phyloP scores from a whole-genome alignment of 2,888 invertebrate species.

The Cremastobaeus sp. region DNA sequence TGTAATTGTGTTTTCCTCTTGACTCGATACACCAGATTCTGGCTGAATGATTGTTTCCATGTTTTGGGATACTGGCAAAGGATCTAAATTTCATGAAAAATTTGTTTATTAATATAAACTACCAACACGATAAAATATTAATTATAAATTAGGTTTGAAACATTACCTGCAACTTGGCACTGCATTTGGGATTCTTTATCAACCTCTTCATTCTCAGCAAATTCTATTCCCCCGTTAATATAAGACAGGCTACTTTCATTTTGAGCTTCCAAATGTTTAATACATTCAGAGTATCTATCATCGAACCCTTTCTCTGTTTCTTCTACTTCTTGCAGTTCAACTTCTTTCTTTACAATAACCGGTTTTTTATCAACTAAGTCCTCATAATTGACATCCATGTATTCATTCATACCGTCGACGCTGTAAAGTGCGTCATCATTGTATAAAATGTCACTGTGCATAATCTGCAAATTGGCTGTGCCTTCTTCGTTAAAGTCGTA shows the following conservation, averaged over 20 bases:
- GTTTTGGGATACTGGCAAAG: background rate
- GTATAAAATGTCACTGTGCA: constrained; percentile 51
- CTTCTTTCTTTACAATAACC: background rate
- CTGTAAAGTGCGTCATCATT: constrained; percentile 48
- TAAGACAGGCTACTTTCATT: constrained; percentile 15
- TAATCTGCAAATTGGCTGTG: constrained; percentile 41
- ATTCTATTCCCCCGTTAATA: constrained; percentile 1
- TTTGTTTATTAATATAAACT: too few relatives aligned
- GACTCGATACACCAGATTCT: too few relatives aligned
- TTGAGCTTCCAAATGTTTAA: constrained; percentile 39
- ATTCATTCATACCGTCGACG: constrained; percentile 52
- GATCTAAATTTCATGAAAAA: background rate
- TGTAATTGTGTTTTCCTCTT: constrained; percentile 13
- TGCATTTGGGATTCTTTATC: constrained; percentile 1
- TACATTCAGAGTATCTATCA: constrained; percentile 50
- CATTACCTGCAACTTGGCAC: constrained; percentile 10
- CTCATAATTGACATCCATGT: constrained; percentile 51
- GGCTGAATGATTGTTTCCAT: constrained; percentile 22
- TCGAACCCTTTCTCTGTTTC: constrained; percentile 36
- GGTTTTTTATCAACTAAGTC: constrained; percentile 31
- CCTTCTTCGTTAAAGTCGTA: constrained; percentile 39
- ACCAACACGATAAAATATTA: too few relatives aligned
- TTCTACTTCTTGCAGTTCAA: background rate
- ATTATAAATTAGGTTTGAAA: background rate
- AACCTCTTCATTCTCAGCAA: background rate